phyloP scores from a whole-genome alignment of 2,888 invertebrate species.

The Unio delphinus region DNA sequence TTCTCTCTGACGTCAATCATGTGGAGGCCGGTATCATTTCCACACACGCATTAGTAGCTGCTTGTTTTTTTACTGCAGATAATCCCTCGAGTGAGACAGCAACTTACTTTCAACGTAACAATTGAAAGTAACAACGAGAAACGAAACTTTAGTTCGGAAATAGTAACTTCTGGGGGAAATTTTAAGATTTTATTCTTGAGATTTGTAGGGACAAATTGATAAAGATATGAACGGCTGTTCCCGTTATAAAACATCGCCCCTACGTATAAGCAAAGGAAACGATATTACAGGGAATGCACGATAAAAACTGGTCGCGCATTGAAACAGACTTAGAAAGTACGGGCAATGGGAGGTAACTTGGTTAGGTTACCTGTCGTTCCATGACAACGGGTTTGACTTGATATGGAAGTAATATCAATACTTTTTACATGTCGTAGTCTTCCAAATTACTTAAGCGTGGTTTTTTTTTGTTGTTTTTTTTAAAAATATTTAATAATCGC shows the following conservation, averaged over 20 bases:
- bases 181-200: slow-evolving; percentile 11
- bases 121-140: slow-evolving; percentile 16
- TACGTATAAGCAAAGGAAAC: slow-evolving; percentile 35
- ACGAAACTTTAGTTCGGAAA: slow-evolving; percentile 16
- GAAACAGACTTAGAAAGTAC: slow-evolving; percentile 27
- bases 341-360: slow-evolving; percentile 41
- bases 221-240: slow-evolving; percentile 57
- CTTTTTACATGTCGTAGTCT: slow-evolving; percentile 17
- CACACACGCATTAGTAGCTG: slow-evolving; percentile 61
- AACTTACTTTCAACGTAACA: slow-evolving; percentile 25
- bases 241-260: slow-evolving; percentile 67
- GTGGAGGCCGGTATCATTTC: slow-evolving; percentile 65
- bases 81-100: slow-evolving; percentile 32
- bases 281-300: slow-evolving; percentile 13
- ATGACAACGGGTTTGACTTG: slow-evolving; percentile 22
- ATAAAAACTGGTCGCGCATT: slow-evolving; percentile 21
- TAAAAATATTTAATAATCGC: slow-evolving; percentile 2
- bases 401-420: slow-evolving; percentile 15
- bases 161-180: slow-evolving; percentile 17
- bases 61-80: slow-evolving; percentile 48
- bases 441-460: slow-evolving; percentile 8
- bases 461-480: not conserved
- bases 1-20: slow-evolving; percentile 66
- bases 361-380: slow-evolving; percentile 28
- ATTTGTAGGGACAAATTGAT: slow-evolving; percentile 13